Percentiles rank a stretch among this genome's conserved stretches.
phyloP scores from a whole-genome alignment of 2,113 vertebrate species.

The Hyla sarda region DNA sequence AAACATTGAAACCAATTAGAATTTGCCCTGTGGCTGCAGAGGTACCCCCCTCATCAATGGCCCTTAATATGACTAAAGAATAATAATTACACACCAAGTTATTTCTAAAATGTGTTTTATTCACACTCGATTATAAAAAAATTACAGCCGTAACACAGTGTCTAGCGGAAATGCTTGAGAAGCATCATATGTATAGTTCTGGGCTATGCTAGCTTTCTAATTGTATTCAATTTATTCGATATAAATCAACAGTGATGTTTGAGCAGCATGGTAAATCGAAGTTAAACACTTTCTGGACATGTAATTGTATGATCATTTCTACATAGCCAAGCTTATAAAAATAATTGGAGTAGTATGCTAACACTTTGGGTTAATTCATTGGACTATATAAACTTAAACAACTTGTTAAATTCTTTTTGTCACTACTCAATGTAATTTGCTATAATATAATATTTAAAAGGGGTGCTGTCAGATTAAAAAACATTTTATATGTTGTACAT shows the following conservation, averaged over 20 bases:
- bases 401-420: too few species aligned
- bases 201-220: conserved; percentile 73
- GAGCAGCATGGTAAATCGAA: conserved; percentile 83
- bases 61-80: conserved; percentile 3
- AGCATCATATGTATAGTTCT: conserved; percentile 35
- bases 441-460: too few species aligned
- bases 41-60: not conserved
- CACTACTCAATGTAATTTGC: too few species aligned
- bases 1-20: not conserved
- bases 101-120: not conserved
- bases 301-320: conserved; percentile 87
- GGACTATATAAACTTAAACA: conserved; percentile 69
- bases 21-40: not conserved
- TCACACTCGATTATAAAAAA: not conserved
- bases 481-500: too few species aligned
- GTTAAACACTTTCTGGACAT: conserved; percentile 85
- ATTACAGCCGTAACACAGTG: not conserved
- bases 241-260: conserved; percentile 80
- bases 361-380: conserved; percentile 80
- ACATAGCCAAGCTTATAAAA: conserved; percentile 83
- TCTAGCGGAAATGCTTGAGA: conserved; percentile 6
- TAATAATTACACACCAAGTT: conserved; percentile 15
- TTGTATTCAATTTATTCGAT: conserved; percentile 84
- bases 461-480: too few species aligned
- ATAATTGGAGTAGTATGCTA: conserved; percentile 83